These are phyloP conservation scores for Mimachlamys varia DNA, from an alignment of 2,888 invertebrate species.

Conservation along the genomic window DNA sequence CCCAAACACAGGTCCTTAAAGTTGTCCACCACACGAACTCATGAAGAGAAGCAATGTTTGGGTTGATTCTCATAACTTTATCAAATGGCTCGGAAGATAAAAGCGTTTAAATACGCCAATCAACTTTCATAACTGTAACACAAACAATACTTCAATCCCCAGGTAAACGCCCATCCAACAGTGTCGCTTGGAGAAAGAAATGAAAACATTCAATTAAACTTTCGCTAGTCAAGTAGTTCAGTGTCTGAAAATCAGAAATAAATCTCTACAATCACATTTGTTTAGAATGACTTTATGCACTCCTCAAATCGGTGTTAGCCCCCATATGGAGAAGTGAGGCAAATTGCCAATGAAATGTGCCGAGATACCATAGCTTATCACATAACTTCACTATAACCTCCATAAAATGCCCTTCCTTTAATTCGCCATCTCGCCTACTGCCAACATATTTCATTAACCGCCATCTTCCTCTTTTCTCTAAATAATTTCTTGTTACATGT, in stretches of 20 bases:
- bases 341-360: not conserved
- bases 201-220: slow-evolving; percentile 25
- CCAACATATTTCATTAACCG: no score
- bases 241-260: not conserved
- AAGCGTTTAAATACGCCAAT: slow-evolving; percentile 18
- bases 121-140: slow-evolving; percentile 15
- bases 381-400: no score
- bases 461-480: no score
- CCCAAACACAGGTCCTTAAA: not conserved
- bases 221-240: slow-evolving; percentile 4
- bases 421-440: no score
- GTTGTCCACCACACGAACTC: not conserved
- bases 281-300: not conserved
- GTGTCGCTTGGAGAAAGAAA: not conserved
- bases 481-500: no score
- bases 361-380: not conserved
- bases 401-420: no score
- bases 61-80: slow-evolving; percentile 22
- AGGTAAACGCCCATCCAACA: not conserved
- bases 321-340: not conserved
- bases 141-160: not conserved
- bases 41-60: not conserved
- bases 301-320: not conserved
- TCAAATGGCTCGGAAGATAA: slow-evolving; percentile 4
- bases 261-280: not conserved